Base-by-base conservation (phyloP, 2,113 vertebrate genomes). In the Centropus unirufus region DNA sequence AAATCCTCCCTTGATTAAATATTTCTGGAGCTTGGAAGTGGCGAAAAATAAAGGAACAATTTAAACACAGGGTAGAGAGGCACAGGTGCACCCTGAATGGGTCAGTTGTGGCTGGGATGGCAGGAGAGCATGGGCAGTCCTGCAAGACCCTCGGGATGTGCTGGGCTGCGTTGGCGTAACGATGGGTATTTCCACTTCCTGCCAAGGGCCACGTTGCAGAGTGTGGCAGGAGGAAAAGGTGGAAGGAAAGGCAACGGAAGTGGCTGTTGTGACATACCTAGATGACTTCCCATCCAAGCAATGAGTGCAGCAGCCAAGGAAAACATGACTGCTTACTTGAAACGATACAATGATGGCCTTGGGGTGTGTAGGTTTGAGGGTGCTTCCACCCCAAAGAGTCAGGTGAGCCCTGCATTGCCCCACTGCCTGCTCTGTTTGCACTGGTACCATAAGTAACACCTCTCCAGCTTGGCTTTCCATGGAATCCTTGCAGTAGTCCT, bases 1-100 rank as follows among this genome's bases (percentile, higher is more conserved):
- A 92, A 92, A 84, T 81, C 78, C 81, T 87, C 40, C 15, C 36
- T 76, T 69, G 62, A 89, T 92, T 89, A 82, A 89, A 87, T 91
- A 76, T 80, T 89, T 94, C 82, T 90, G 64, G 83, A 81, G 61
- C 72, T 91, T 63, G 64, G 12, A 62, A 90, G 32, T 8, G 32
- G 36, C 77, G 61, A 67, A 74, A 59, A 85, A 26, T 46, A 66
- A 54, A 73, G 44, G 19, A 69, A 30, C 49, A 51, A 62, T 54
- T 52, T 51, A 42, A 63, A 80, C 14, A 3, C 24, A 46, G 62
- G 54, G 18, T 8, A 42, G 52, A 58, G n/a, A 59, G 49, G 42
- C 13, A 12, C 36, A 83, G 61, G 36, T 51, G 55, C 67, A 40
- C 23, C 40, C 44, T 46, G 39, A n/a, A 13, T 40, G 66, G 46